Conservation (phyloP, 2,113 vertebrate genomes). For the Gila orcuttii region DNA sequence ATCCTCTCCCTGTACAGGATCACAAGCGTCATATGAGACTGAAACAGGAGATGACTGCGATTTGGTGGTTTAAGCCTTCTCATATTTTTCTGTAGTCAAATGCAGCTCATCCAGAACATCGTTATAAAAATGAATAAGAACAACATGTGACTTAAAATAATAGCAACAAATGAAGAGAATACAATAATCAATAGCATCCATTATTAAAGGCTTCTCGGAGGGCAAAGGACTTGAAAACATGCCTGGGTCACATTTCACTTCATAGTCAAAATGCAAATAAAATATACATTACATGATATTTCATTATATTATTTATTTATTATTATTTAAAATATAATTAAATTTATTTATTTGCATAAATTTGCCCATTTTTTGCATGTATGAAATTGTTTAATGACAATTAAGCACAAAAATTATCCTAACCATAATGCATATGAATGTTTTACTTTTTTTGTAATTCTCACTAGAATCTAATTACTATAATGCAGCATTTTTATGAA, state of each 20-base stretch:
- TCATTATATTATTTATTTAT: background rate
- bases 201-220: background rate
- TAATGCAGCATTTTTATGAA: background rate
- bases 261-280: background rate
- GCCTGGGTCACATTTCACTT: background rate
- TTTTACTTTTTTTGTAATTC: background rate
- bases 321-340: no score
- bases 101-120: background rate
- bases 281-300: background rate
- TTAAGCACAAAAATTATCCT: background rate
- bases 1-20: conserved; percentile 84
- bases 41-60: conserved; percentile 9
- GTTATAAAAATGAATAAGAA: background rate
- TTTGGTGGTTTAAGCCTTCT: background rate
- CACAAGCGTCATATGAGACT: background rate
- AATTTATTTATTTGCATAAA: background rate
- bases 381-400: background rate
- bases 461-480: background rate
- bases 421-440: background rate
- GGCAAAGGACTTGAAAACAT: background rate
- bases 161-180: background rate
- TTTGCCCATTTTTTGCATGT: background rate
- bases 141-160: background rate
- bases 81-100: background rate
- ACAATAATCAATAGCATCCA: conserved; percentile 1